Evolutionary conservation across 2,888 invertebrate species (phyloP).

Genomic region (Pandemis corylana): DNA sequence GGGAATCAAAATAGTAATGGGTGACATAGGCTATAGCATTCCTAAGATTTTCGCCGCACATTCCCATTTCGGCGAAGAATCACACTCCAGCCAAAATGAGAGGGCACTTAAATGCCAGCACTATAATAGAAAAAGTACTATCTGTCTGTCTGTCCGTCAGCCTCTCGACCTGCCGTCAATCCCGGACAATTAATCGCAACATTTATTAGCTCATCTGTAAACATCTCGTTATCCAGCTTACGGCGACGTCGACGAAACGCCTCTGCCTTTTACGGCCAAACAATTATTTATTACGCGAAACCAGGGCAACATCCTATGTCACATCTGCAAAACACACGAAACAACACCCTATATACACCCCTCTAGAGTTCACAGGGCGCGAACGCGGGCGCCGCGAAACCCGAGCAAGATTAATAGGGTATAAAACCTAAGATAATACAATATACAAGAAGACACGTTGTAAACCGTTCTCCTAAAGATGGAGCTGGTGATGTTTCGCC

Average conservation of each 20-base stretch:
- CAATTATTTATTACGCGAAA: slow-evolving; percentile 82
- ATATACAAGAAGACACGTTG: slow-evolving; percentile 88
- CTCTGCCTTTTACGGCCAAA: slow-evolving; percentile 82
- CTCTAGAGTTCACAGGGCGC: slow-evolving; percentile 58
- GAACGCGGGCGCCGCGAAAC: slow-evolving; percentile 56
- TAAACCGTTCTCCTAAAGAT: slow-evolving; percentile 83
- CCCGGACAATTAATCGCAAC: slow-evolving; percentile 24
- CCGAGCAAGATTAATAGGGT: slow-evolving; percentile 83
- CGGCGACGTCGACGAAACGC: slow-evolving; percentile 68
- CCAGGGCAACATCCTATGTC: slow-evolving; percentile 67
- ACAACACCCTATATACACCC: slow-evolving; percentile 53
- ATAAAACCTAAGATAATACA: slow-evolving; percentile 85
- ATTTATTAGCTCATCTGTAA: slow-evolving; percentile 39
- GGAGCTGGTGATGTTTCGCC: slow-evolving; percentile 62
- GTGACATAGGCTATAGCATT: no score
- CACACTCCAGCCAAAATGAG: no score
- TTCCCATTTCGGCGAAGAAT: no score
- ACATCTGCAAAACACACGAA: slow-evolving; percentile 49
- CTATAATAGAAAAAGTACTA: neutral
- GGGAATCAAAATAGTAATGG: no score
- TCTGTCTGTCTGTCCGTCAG: slow-evolving; percentile 54
- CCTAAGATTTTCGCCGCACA: no score
- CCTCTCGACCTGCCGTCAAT: slow-evolving; percentile 24
- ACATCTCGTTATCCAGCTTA: slow-evolving; percentile 53
- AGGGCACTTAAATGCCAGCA: no score